Percentiles rank a stretch among this genome's conserved stretches.
Evolutionary conservation across 2,113 vertebrate genomes (phyloP).

Genomic region (Proterorhinus semilunaris): DNA sequence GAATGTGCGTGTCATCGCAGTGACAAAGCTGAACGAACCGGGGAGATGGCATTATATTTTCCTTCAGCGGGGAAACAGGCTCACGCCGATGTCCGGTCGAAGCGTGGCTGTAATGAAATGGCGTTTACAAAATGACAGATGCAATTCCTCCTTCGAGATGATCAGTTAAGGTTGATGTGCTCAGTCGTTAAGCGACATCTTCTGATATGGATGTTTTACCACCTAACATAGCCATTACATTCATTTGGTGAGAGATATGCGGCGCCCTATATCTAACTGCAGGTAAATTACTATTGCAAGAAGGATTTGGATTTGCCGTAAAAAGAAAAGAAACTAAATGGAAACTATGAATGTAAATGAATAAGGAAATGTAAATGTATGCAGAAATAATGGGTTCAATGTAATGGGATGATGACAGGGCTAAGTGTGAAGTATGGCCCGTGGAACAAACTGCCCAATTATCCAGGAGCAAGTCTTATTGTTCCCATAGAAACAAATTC

Average conservation of each 20-base stretch:
- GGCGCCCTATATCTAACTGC: too few species aligned
- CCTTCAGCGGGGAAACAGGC: slow-evolving; percentile 11
- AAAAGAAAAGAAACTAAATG: not conserved
- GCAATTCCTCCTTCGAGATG: slow-evolving; percentile 10
- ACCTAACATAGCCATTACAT: not conserved
- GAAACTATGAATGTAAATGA: not conserved
- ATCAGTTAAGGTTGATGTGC: not conserved
- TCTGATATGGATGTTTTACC: not conserved
- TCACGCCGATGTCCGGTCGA: not conserved
- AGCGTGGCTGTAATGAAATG: slow-evolving; percentile 8
- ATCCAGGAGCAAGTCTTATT: not conserved
- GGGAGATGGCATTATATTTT: not conserved
- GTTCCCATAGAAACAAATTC: slow-evolving; percentile 18
- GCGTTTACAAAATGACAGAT: slow-evolving; percentile 33
- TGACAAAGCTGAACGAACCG: slow-evolving; percentile 29
- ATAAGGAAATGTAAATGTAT: slow-evolving; percentile 6
- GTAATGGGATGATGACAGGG: slow-evolving; percentile 4
- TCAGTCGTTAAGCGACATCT: not conserved
- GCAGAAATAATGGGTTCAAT: not conserved
- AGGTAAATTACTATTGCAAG: not conserved
- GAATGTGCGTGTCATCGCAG: slow-evolving; percentile 12
- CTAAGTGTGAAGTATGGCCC: slow-evolving; percentile 3
- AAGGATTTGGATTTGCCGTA: not conserved
- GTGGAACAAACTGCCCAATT: slow-evolving; percentile 5
- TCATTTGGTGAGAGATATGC: too few species aligned